Conservation (phyloP, 2,888 invertebrate genomes). For the Teleiodes luculella region DNA sequence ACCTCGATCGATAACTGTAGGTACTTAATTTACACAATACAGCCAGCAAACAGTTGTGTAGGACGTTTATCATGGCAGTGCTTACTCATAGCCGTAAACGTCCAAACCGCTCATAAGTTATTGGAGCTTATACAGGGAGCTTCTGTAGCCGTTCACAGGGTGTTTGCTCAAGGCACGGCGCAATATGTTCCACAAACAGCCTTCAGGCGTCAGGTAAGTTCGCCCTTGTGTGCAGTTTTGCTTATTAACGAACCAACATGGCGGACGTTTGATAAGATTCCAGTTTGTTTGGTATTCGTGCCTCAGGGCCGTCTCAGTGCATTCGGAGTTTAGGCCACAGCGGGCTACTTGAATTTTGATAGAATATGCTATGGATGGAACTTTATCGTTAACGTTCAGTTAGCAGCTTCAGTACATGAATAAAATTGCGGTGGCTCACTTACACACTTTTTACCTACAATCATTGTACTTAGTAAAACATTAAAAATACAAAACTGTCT, state of each 20-base stretch:
- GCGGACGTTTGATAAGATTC: constrained; percentile 73
- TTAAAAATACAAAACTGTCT: too few species aligned
- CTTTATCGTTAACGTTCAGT: too few species aligned
- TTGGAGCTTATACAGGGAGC: constrained; percentile 28
- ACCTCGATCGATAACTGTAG: neutral
- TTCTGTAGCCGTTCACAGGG: constrained; percentile 22
- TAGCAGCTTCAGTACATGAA: too few species aligned
- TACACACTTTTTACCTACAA: too few species aligned
- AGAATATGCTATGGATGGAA: constrained; percentile 41
- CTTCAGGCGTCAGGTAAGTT: constrained; percentile 66
- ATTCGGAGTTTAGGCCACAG: constrained; percentile 60
- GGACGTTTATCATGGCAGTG: constrained; percentile 17
- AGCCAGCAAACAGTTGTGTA: constrained; percentile 1
- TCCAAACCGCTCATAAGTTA: constrained; percentile 50
- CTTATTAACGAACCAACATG: constrained; percentile 75
- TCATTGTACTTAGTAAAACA: too few species aligned
- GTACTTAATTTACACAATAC: neutral
- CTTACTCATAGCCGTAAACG: constrained; percentile 31
- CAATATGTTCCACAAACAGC: constrained; percentile 64
- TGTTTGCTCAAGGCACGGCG: constrained; percentile 59
- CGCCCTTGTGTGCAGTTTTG: constrained; percentile 72
- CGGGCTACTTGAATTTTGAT: constrained; percentile 15
- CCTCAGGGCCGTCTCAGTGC: constrained; percentile 62
- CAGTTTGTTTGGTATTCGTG: constrained; percentile 75
- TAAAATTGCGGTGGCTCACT: too few species aligned